phyloP scores from a whole-genome alignment of 1,140 invertebrate genomes.

The Diabrotica undecimpunctata region DNA sequence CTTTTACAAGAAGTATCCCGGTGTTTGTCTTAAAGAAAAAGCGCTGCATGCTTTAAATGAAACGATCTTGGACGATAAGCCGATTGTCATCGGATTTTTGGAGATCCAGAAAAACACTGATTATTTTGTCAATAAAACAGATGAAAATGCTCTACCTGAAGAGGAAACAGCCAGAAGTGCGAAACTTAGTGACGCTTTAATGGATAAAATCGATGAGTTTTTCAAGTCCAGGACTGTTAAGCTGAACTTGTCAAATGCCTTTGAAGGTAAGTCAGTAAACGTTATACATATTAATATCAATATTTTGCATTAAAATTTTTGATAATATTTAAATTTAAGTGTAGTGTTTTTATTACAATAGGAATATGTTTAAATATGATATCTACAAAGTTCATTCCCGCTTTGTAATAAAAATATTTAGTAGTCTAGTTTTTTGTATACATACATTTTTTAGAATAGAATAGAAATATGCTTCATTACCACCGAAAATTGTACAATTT shows the following conservation, averaged over 20 bases:
- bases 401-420: neutral
- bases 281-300: neutral
- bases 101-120: slow-evolving; percentile 53
- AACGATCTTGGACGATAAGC: slow-evolving; percentile 54
- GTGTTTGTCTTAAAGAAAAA: slow-evolving; percentile 55
- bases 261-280: slow-evolving; percentile 35
- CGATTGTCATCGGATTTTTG: slow-evolving; percentile 55
- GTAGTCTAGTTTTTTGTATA: neutral
- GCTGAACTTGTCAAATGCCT: slow-evolving; percentile 37
- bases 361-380: too few relatives aligned
- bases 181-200: slow-evolving; percentile 40
- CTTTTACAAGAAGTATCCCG: slow-evolving; percentile 39
- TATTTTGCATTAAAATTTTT: neutral
- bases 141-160: slow-evolving; percentile 25
- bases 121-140: slow-evolving; percentile 33
- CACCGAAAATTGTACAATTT: too few relatives aligned
- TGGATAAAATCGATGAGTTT: slow-evolving; percentile 42
- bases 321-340: neutral
- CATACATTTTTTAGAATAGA: too few relatives aligned
- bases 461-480: too few relatives aligned
- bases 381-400: neutral
- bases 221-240: slow-evolving; percentile 42
- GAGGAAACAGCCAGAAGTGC: slow-evolving; percentile 33
- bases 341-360: too few relatives aligned
- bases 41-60: slow-evolving; percentile 54